Base-by-base conservation (phyloP, 1,140 invertebrate species). In the Melitaea cinxia region DNA sequence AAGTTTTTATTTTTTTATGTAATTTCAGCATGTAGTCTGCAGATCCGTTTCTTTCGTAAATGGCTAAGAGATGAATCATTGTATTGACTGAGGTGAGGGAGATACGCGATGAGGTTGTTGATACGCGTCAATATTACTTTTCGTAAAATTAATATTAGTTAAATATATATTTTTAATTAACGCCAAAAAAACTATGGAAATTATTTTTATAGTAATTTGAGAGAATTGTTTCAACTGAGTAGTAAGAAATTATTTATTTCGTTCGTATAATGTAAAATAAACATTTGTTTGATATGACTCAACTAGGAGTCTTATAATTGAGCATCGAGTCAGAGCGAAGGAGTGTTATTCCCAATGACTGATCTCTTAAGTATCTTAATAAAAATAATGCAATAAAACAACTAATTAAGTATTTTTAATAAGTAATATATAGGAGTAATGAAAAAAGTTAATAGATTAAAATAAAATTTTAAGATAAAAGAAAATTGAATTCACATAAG, bases 341-440 rank as follows among this genome's bases (percentile, higher is more conserved):
- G 24, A 45, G 59, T 14, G 23, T 42, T 42, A 56, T 60, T 69
- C 37, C 30, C 55, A 65, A 57, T 53, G 55, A 57, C 35, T n/a
- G 30, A 21, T 23, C 30, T 24, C 23, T 57, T 57, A 23, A 26
- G 55, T 45, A 28, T 45, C 14, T 45, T 24, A 28, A 19, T 30
- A 30, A 17, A 56, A 57, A 39, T 12, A 26, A 47, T 47, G 42
- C 42, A 47, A 23, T 47, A 47, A 23, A 7, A 9, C 23, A 47
- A 47, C 23, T 23, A 42, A 4, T 14, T 42, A 6, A 19, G 37
- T 17, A 42, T 42, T 6, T 9, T 33, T 33, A 9, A 4, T 9
- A 33, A 33, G 12, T 2, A 33, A 33, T 33, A 33, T 33, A 33
- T 33, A n/a, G n/a, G n/a, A n/a, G n/a, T n/a, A n/a, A n/a, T n/a